A percentile compares a stretch with the other conserved stretches of the same genome.
These are phyloP conservation scores for Heliocidaris tuberculata DNA, from an alignment of 35 echinoderm and acorn worm species.

Conservation along the genomic window DNA sequence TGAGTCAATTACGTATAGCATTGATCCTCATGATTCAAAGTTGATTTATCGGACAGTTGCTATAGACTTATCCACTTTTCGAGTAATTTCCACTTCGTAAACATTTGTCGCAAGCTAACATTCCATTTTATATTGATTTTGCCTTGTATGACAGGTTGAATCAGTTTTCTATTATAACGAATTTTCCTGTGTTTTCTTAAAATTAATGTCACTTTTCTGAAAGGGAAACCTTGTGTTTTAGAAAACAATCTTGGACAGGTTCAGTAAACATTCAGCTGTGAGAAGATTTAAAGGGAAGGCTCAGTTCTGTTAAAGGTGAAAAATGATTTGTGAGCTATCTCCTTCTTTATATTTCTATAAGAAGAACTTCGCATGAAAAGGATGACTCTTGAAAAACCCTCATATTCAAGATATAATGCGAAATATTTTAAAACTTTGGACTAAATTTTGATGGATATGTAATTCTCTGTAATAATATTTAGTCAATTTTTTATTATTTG, in stretches of 20 bases:
- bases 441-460: no score
- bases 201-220: slow-evolving; percentile 1
- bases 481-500: no score
- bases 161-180: not conserved
- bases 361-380: no score
- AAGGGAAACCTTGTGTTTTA: slow-evolving; percentile 4
- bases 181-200: not conserved
- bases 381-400: no score
- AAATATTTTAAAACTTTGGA: no score
- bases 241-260: not conserved
- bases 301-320: no score
- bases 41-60: not conserved
- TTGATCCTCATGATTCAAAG: not conserved
- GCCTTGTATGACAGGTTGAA: not conserved
- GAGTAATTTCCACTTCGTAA: not conserved
- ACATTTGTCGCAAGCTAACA: not conserved
- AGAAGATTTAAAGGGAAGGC: not conserved
- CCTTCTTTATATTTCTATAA: no score
- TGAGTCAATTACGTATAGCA: not conserved
- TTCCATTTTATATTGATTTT: not conserved
- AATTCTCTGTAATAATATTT: no score
- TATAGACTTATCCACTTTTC: not conserved
- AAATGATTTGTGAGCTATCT: no score
- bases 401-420: no score
- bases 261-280: not conserved